Conservation (phyloP, 2,797 vertebrate species). For the Pangasius djambal region DNA sequence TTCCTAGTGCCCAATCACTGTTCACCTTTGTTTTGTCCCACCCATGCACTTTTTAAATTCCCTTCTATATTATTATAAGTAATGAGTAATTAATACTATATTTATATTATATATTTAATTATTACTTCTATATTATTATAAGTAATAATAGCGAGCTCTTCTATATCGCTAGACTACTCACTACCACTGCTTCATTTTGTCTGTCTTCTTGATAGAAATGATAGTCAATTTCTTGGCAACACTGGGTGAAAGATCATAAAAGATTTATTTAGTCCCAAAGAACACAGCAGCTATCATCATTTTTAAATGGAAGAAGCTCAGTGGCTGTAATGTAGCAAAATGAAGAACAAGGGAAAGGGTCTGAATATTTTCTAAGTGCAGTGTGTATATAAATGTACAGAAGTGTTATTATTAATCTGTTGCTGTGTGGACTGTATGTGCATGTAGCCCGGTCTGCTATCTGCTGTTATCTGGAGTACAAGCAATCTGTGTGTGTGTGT, state of each 20-base stretch:
- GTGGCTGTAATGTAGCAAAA: not conserved
- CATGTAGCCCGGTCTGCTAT: slow-evolving; percentile 54
- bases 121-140: not conserved
- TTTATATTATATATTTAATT: no score
- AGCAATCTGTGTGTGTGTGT: slow-evolving; percentile 42
- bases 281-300: not conserved
- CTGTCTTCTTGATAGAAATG: not conserved
- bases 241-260: not conserved
- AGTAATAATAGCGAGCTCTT: not conserved
- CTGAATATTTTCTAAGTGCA: not conserved
- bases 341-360: not conserved
- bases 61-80: not conserved
- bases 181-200: not conserved
- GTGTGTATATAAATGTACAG: slow-evolving; percentile 15
- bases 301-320: not conserved
- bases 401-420: slow-evolving; percentile 30
- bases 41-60: not conserved
- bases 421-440: not conserved
- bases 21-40: not conserved
- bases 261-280: not conserved
- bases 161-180: not conserved
- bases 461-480: slow-evolving; percentile 42
- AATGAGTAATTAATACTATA: no score
- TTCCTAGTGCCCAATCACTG: not conserved
- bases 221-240: not conserved